These are phyloP conservation scores for Clunio marinus DNA, from an alignment of 2,888 invertebrate species.

Conservation along the genomic window DNA sequence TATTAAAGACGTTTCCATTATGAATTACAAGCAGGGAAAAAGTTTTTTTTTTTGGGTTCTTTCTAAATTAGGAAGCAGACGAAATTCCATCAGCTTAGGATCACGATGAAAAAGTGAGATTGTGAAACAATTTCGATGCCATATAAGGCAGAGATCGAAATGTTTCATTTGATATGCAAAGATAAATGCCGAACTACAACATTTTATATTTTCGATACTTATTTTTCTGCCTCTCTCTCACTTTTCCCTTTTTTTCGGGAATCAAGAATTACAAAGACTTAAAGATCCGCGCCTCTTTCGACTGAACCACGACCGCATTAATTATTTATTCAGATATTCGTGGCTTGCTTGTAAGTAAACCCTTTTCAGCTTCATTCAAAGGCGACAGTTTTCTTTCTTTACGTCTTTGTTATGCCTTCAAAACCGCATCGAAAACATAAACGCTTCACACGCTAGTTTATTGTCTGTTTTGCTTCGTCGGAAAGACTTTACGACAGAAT, in stretches of 20 bases:
- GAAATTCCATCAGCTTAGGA: conserved; percentile 12
- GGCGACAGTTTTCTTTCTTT: neutral
- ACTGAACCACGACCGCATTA: neutral
- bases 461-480: too few species aligned
- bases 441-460: neutral
- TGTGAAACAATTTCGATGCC: conserved; percentile 4
- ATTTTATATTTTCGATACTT: too few species aligned
- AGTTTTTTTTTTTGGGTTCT: neutral
- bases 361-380: too few species aligned
- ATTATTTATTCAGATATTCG: conserved; percentile 10
- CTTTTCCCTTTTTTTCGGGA: too few species aligned
- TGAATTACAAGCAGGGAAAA: neutral
- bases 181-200: too few species aligned
- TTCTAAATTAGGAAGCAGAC: conserved; percentile 23
- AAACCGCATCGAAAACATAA: neutral
- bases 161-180: too few species aligned
- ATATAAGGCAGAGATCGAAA: neutral
- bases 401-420: neutral
- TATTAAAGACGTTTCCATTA: neutral
- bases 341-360: neutral
- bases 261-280: neutral
- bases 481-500: neutral
- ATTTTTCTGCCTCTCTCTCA: too few species aligned
- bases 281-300: neutral
- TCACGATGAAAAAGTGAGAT: neutral